These are phyloP conservation scores for Cyclina sinensis DNA, from an alignment of 1,140 invertebrate genomes.

Conservation along the genomic window DNA sequence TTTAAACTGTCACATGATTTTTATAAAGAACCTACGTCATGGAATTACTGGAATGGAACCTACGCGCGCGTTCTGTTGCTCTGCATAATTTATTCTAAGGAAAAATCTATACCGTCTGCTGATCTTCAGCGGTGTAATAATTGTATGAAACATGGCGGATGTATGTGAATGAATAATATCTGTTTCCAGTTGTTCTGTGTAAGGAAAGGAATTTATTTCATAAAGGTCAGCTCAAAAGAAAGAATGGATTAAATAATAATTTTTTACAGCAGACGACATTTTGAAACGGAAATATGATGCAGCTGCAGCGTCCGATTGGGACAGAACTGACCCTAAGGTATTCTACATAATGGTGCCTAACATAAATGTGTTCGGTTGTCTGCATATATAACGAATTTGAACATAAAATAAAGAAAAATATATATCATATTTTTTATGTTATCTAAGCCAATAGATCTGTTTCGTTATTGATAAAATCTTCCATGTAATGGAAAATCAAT, in stretches of 20 bases:
- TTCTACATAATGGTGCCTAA: background rate
- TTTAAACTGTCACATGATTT: slow-evolving; percentile 5
- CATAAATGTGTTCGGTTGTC: too few species aligned
- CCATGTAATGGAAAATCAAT: too few species aligned
- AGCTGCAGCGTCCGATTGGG: slow-evolving; percentile 59
- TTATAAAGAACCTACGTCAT: slow-evolving; percentile 8
- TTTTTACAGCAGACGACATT: background rate
- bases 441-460: too few species aligned
- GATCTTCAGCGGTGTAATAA: background rate
- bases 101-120: slow-evolving; percentile 43
- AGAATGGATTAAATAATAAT: background rate
- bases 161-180: background rate
- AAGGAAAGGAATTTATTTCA: background rate
- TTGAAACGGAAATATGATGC: slow-evolving; percentile 27
- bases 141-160: slow-evolving; percentile 48
- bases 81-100: slow-evolving; percentile 49
- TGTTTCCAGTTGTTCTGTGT: background rate
- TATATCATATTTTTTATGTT: too few species aligned
- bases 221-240: background rate
- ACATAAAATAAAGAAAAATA: too few species aligned
- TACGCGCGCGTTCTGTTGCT: slow-evolving; percentile 6
- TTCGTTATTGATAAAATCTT: too few species aligned
- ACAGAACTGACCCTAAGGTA: slow-evolving; percentile 71
- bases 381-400: too few species aligned
- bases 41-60: background rate